Base-by-base conservation (phyloP, 2,888 invertebrate genomes). In the Nineta flava region DNA sequence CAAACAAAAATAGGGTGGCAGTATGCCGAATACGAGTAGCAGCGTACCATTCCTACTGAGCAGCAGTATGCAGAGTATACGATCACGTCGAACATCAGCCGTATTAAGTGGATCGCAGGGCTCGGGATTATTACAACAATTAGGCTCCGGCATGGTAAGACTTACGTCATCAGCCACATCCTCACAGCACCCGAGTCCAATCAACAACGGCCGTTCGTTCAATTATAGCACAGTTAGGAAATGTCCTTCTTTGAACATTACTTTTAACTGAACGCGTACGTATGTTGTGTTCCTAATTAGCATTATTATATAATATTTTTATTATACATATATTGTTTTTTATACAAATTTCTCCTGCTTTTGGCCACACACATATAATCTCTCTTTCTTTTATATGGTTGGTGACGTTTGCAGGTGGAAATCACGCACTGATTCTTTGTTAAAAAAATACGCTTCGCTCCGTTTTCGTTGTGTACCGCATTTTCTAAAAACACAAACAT, bases 131-230 rank as follows among this genome's bases (percentile, higher is more conserved):
- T 72, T 92, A 57, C 90, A 91, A 64, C 90, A 91, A 70, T 75
- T 92, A 66, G 87, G 90, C 77, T 82, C 84, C 70, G 90, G 88
- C 77, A 84, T 92, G 87, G 91, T 91, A 86, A 88, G 88, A 77
- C 83, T 77, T 74, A 69, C 77, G 77, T 69, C 76, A 74, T 74
- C 75, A 72, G 63, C 71, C 70, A 65, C 72, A 71, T 62, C 61
- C 60, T 57, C 58, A 65, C 65, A 66, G 61, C 66, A 66, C 64
- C 65, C 62, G 62, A 62, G 49, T 49, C 49, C 49, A 64, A 59
- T 61, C 68, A 66, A 60, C 68, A 70, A 63, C 72, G 71, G 72
- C 67, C 67, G 64, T 62, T 69, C 60, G 65, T 72, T 62, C 72
- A 73, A 64, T 72, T 64, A 56, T 53, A 67, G 66, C 69, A 71